A percentile compares a stretch with the other conserved stretches of the same genome.
Conservation (phyloP, 2,113 vertebrate species). For the Setophaga coronata region DNA sequence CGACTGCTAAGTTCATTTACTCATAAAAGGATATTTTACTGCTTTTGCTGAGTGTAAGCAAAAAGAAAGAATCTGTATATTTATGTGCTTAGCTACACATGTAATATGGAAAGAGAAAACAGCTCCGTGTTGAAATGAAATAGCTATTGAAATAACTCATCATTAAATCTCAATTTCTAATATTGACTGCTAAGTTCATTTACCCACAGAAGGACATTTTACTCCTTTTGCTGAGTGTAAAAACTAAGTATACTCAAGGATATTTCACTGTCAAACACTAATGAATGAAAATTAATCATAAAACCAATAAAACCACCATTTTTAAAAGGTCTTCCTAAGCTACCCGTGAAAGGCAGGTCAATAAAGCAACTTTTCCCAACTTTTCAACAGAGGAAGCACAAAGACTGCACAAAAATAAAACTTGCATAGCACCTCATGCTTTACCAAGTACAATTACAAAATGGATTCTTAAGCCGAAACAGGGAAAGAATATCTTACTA, state of each 20-base stretch:
- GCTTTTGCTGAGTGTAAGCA: too few species aligned
- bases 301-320: neutral
- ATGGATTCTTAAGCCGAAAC: neutral
- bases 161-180: neutral
- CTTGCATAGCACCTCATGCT: neutral
- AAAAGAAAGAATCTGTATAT: neutral
- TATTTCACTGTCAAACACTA: neutral
- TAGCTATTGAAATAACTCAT: neutral
- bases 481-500: fast-evolving
- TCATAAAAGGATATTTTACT: too few species aligned
- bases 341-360: neutral
- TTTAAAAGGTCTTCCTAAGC: neutral
- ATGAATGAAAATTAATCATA: neutral
- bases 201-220: neutral
- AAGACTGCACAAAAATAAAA: neutral
- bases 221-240: neutral
- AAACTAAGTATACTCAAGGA: neutral
- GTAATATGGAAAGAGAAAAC: neutral
- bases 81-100: neutral
- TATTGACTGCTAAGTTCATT: neutral
- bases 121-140: neutral
- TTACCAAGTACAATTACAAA: neutral
- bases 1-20: too few species aligned
- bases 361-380: neutral
- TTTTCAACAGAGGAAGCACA: neutral